A percentile compares a stretch with the other conserved stretches of the same genome.
Evolutionary conservation across 1,140 invertebrate genomes (phyloP).

Genomic region (Mya arenaria): DNA sequence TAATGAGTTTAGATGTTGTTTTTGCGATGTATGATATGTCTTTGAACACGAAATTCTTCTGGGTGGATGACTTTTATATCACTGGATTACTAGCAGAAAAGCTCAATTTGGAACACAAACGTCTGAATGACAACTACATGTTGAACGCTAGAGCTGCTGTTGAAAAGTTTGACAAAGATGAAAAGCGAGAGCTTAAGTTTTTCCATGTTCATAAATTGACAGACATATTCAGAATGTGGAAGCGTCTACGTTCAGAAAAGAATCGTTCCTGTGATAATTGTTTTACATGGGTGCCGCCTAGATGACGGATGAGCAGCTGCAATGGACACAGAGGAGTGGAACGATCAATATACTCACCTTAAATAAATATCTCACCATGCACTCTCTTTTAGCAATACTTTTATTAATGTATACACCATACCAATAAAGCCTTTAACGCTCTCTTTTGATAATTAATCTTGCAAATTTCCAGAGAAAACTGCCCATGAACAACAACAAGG

Average conservation of each 20-base stretch:
- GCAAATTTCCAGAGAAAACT: too few species aligned
- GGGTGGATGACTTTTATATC: conserved; percentile 79
- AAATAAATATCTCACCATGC: too few species aligned
- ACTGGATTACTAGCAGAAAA: conserved; percentile 72
- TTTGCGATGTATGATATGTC: conserved; percentile 69
- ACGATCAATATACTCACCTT: too few species aligned
- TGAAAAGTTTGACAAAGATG: conserved; percentile 40
- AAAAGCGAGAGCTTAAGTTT: conserved; percentile 46
- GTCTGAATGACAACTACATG: conserved; percentile 51
- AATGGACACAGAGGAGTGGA: too few species aligned
- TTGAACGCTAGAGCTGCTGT: conserved; percentile 41
- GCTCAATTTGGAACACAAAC: conserved; percentile 54
- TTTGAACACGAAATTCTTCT: conserved; percentile 68
- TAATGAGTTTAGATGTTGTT: conserved; percentile 76
- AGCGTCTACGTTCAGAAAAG: conserved; percentile 1
- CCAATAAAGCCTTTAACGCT: too few species aligned
- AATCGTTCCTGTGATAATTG: conserved; percentile 32
- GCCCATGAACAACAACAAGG: too few species aligned
- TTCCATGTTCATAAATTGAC: conserved; percentile 46
- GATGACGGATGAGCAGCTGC: too few species aligned
- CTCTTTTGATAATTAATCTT: too few species aligned
- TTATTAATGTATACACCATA: too few species aligned
- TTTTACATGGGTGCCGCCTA: not conserved
- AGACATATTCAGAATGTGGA: conserved; percentile 35
- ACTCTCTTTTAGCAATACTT: too few species aligned